A percentile compares a stretch with the other conserved stretches of the same genome.
Conservation (phyloP, 2,888 invertebrate genomes). For the Rhabditoides inermis region DNA sequence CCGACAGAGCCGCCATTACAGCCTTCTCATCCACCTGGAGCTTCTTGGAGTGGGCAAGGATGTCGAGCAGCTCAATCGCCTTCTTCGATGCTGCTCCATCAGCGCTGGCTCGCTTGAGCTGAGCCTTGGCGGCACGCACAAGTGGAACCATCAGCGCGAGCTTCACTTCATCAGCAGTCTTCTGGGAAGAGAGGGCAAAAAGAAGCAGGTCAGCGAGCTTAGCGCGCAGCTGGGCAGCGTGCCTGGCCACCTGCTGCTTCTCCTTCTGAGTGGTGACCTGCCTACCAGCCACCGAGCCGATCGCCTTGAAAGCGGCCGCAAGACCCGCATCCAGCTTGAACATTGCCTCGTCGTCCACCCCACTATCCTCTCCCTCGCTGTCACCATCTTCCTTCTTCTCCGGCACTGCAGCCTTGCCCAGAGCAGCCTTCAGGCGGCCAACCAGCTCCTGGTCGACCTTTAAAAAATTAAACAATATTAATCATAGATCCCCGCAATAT, state of each 20-base stretch:
- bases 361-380: not conserved
- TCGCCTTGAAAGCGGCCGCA: conserved; percentile 24
- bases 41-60: conserved; percentile 17
- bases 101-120: conserved; percentile 16
- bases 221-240: conserved; percentile 9
- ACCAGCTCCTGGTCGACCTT: conserved; percentile 28
- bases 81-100: conserved; percentile 10
- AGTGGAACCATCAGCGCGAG: conserved; percentile 28
- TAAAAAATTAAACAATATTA: too few relatives aligned
- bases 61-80: conserved; percentile 12
- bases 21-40: conserved; percentile 2
- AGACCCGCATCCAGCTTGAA: conserved; percentile 29
- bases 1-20: not conserved
- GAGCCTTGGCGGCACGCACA: conserved; percentile 16
- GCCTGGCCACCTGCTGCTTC: not conserved
- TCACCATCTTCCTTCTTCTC: conserved; percentile 10
- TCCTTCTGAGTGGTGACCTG: not conserved
- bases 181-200: conserved; percentile 24
- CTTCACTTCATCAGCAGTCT: conserved; percentile 19
- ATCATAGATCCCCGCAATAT: too few relatives aligned
- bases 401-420: conserved; percentile 27
- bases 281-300: conserved; percentile 11
- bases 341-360: conserved; percentile 30
- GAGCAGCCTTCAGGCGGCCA: conserved; percentile 22
- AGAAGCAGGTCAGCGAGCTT: conserved; percentile 30